Evolutionary conservation across 2,888 invertebrate species (phyloP), one percentile per base, ranked within the genome.

Genomic region (Cephus nigrinus): DNA sequence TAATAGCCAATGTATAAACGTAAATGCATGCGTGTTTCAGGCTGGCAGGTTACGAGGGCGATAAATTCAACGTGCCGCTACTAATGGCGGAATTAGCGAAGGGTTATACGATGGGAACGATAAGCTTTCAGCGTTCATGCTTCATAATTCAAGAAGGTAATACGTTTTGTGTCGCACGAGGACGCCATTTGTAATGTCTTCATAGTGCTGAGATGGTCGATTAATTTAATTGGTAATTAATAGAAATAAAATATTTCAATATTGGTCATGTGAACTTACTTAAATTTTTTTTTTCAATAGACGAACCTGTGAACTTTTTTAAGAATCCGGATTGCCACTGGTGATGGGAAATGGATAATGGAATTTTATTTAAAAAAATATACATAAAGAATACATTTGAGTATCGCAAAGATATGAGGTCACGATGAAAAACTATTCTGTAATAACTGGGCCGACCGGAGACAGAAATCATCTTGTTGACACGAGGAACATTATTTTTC

Each of bases 381-480:
- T 23, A 55, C 9, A 55, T 23, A 32, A 3, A 33, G 69, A 31
- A 69, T n/a, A 31, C 5, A 33, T 71, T 31, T 33, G 23, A 73
- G 36, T 75, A 78, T 78, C 75, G 78, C 78, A 78, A 78, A 78
- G 75, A 35, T 75, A 78, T 75, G 78, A 73, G 75, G 75, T 75
- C 55, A 55, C 72, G 78, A 78, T 78, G 78, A 71, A 55, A 40
- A 71, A 75, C 71, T 32, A 12, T 12, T 33, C 75, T 72, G 75
- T 73, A 72, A 68, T 78, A 78, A 78, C 78, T 78, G 78, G 78
- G 78, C 68, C 78, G 78, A 78, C 78, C 78, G 78, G 75, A 78
- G 78, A 78, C 75, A 78, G 75, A 78, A 78, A 78, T 78, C 78
- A 78, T 75, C 68, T 75, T 72, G 71, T 75, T 75, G 78, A 71